A percentile compares a stretch with the other conserved stretches of the same genome.
Conservation (phyloP, 2,113 vertebrate species). For the Hemiscyllium ocellatum region DNA sequence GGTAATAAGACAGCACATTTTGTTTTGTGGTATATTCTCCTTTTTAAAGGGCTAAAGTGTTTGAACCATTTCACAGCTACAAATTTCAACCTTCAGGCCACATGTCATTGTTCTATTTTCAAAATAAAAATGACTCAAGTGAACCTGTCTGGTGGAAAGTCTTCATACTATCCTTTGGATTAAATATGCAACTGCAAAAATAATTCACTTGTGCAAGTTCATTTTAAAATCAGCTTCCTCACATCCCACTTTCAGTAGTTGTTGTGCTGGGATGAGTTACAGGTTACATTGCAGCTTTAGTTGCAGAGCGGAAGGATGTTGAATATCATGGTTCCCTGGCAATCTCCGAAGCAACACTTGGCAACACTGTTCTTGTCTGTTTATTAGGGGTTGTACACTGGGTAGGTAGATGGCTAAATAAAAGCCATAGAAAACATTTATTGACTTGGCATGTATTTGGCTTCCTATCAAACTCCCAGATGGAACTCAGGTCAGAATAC, state of each 20-base stretch:
- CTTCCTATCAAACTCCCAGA: conserved; percentile 38
- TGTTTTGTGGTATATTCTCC: not conserved
- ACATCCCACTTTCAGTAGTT: not conserved
- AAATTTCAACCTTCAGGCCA: not conserved
- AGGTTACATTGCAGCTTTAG: not conserved
- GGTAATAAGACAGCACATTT: not conserved
- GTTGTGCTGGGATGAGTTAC: not conserved
- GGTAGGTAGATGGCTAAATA: not conserved
- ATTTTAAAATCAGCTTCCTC: not conserved
- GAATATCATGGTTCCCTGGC: not conserved
- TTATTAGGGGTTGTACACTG: not conserved
- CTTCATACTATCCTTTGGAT: not conserved
- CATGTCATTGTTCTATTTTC: not conserved
- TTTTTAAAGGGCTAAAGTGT: conserved; percentile 7
- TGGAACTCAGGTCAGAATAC: conserved; percentile 21
- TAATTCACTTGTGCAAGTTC: not conserved
- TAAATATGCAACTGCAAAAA: not conserved
- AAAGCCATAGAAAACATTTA: conserved; percentile 39
- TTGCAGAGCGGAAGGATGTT: not conserved
- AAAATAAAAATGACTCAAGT: not conserved
- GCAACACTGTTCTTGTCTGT: not conserved
- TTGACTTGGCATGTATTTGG: conserved; percentile 40
- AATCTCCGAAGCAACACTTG: not conserved
- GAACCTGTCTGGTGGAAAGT: not conserved
- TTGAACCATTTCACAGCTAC: not conserved